Conservation (phyloP, 2,113 vertebrate genomes). For the Caretta caretta region DNA sequence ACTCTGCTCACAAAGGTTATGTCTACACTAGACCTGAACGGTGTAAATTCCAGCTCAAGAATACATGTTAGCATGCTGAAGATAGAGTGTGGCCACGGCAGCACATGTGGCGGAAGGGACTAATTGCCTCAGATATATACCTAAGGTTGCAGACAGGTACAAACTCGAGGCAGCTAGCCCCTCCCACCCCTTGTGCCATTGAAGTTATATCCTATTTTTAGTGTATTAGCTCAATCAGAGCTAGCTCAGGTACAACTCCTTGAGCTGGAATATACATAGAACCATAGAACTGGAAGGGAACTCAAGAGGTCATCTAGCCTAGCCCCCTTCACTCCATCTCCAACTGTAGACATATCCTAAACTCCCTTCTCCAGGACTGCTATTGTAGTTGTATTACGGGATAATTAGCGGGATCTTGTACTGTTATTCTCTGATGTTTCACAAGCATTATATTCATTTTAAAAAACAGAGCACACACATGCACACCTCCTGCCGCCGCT, state of each 20-base stretch:
- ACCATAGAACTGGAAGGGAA: too few species aligned
- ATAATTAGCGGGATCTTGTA: background rate
- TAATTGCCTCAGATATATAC: background rate
- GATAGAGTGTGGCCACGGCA: background rate
- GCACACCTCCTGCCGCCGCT: accelerated
- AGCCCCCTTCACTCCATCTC: background rate
- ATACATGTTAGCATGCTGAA: background rate
- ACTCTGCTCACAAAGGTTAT: background rate
- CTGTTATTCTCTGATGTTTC: background rate
- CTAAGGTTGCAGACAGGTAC: background rate
- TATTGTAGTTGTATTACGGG: background rate
- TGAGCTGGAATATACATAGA: background rate
- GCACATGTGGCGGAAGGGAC: background rate
- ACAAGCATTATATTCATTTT: background rate
- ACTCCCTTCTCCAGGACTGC: background rate
- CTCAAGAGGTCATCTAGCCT: too few species aligned
- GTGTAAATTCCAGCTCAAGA: background rate
- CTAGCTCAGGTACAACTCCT: background rate
- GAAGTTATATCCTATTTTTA: background rate
- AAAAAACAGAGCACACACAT: background rate
- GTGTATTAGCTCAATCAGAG: background rate
- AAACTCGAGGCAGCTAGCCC: background rate
- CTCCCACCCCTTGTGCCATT: background rate
- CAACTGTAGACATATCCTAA: background rate
- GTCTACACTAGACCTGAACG: background rate